Base-by-base conservation (phyloP, 1,140 invertebrate species). In the Bombus haemorrhoidalis region DNA sequence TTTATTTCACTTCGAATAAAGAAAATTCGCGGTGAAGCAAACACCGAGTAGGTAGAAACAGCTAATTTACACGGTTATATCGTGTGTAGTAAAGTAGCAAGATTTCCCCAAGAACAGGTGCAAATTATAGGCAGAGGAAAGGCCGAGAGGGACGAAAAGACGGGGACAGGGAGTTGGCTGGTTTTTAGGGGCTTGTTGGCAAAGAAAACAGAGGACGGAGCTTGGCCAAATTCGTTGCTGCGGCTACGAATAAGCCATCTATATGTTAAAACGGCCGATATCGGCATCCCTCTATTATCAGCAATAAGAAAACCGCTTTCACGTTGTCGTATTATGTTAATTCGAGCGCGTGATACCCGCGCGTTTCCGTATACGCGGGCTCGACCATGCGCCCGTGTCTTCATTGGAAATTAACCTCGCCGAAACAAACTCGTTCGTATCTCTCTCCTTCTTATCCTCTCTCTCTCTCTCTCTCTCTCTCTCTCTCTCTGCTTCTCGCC, bases 321-420 rank as follows among this genome's bases (percentile, higher is more conserved):
- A 79, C 57, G 39, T 57, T 22, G 64, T 86, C 69, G 81, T 89
- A 87, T 92, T 88, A 92, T 88, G 87, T 89, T 92, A 91, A 92
- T 91, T 76, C 62, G 37, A n/a, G 15, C 39, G n/a, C 25, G 72
- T 25, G 64, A 34, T 86, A 73, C 77, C 32, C 43, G 37, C 13
- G 53, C 22, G 32, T 74, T 79, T 53, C 18, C 62, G 41, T 18
- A 73, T 79, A 82, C 47, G 28, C 57, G 47, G 59, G 18, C 18
- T 34, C 39, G 22, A 37, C 25, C 78, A 74, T 76, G 62, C 32
- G 62, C 47, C 32, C n/a, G n/a, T 43, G 34, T 81, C 62, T 86
- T 80, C 62, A 43, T 34, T 57, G 39, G 39, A 69, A 79, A 86
- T 88, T 83, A 86, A 39, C 28, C 75, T 53, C 18, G 15, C 15